Evolutionary conservation across 2,797 vertebrate genomes (phyloP).

Genomic region (Paramormyrops hopkinsi): DNA sequence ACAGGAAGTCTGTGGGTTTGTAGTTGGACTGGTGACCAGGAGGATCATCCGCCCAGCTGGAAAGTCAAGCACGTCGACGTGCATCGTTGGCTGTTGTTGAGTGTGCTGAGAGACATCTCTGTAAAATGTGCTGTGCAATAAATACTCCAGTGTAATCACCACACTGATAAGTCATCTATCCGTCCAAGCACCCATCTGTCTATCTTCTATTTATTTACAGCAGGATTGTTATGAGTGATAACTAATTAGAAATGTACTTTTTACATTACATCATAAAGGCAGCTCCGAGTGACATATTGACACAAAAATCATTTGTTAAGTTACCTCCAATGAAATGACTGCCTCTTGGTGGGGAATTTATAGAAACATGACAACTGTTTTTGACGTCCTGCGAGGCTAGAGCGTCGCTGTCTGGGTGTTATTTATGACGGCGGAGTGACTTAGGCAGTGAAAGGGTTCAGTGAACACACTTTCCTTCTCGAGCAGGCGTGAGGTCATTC

Average conservation of each 20-base stretch:
- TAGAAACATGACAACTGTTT: conserved; percentile 1
- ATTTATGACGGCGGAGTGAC: background rate
- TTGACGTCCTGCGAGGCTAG: background rate
- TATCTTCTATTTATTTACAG: background rate
- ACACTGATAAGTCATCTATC: background rate
- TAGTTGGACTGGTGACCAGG: background rate
- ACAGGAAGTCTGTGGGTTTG: background rate
- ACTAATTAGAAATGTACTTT: background rate
- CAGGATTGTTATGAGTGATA: background rate
- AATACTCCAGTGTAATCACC: background rate
- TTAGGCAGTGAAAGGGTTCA: background rate
- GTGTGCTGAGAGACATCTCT: background rate
- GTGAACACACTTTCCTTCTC: background rate
- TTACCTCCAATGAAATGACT: background rate
- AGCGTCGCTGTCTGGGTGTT: background rate
- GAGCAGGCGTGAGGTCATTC: background rate
- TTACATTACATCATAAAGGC: background rate
- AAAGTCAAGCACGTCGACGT: background rate
- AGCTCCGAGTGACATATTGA: background rate
- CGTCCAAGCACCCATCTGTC: background rate
- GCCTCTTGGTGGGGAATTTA: background rate
- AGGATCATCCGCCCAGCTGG: background rate
- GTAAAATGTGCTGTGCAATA: background rate
- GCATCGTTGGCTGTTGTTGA: background rate
- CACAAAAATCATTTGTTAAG: background rate